Evolutionary conservation across 1,140 invertebrate species (phyloP).

Genomic region (Drosophila neocordata): DNA sequence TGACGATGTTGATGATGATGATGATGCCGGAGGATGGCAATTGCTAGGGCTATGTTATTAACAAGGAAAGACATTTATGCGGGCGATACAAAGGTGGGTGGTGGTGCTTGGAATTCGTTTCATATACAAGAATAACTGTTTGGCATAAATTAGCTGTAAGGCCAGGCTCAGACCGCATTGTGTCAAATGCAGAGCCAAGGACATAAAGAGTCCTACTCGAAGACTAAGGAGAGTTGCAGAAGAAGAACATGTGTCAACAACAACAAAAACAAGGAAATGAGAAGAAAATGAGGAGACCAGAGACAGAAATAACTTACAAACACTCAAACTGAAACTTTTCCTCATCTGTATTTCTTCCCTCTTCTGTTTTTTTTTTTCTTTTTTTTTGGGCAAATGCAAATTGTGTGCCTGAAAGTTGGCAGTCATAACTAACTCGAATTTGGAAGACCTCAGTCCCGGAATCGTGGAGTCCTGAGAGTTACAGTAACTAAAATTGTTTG

Average conservation of each 20-base stretch:
- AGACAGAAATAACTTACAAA: slow-evolving; percentile 68
- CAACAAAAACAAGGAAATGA: slow-evolving; percentile 25
- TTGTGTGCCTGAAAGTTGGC: slow-evolving; percentile 60
- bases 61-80: slow-evolving; percentile 64
- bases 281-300: slow-evolving; percentile 1
- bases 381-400: slow-evolving; percentile 56
- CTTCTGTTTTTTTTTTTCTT: not conserved
- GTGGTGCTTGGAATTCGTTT: slow-evolving; percentile 3
- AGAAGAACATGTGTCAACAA: slow-evolving; percentile 45
- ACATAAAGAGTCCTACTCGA: slow-evolving; percentile 17
- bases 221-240: slow-evolving; percentile 31
- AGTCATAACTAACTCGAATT: slow-evolving; percentile 62
- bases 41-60: slow-evolving; percentile 51
- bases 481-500: slow-evolving; percentile 68
- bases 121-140: slow-evolving; percentile 26
- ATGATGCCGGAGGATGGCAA: not conserved
- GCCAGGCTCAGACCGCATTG: slow-evolving; percentile 29
- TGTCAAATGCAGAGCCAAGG: slow-evolving; percentile 46
- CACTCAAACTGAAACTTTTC: slow-evolving; percentile 34
- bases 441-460: not conserved
- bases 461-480: slow-evolving; percentile 29
- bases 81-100: slow-evolving; percentile 49
- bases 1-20: not conserved
- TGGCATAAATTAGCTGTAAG: slow-evolving; percentile 67
- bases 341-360: slow-evolving; percentile 1